Evolutionary conservation across 1,140 invertebrate genomes (phyloP), one percentile per base, ranked within the genome.

Genomic region (Globodera ellingtonae): DNA sequence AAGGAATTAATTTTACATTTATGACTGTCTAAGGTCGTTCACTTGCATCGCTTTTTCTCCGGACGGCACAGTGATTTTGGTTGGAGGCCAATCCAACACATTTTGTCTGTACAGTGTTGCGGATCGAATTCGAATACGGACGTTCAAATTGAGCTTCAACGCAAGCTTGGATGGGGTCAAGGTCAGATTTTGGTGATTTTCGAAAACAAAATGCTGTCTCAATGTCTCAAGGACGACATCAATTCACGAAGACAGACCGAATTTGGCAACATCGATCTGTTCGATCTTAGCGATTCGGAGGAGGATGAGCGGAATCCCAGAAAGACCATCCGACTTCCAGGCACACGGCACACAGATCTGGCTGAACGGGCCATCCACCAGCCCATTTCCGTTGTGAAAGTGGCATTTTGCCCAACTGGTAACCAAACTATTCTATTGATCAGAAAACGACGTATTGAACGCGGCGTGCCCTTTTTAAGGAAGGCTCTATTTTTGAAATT

Each of bases 11-110:
- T 72, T 50, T 52, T 52, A 3, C 56, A 24, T 35, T 35, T 35
- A 35, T 35, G 35, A 35, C 35, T 35, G 35, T 35, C 35, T 35
- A 35, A 84, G 84, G 71, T 52, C 84, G 13, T 85, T 84, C 69
- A 87, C 82, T 13, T 86, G 82, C 50, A 79, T 85, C 56, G 50
- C 70, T 6, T 85, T 85, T 56, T 85, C 84, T n/a, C 85, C 84
- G 10, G 73, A 84, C 65, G 65, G 78, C n/a, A 46, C 46, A 15
- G 48, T 85, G 18, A 9, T 85, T 18, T 69, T 85, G 48, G 83
- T 78, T 72, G 84, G 85, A 48, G 84, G 84, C 13, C 85, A 85
- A 46, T 87, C 84, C 21, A 85, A 85, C 70, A 65, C 69, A 24
- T 86, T 85, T 72, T 85, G 82, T 48, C 56, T 85, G 47, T 85